Conservation (phyloP, 1,140 invertebrate genomes). For the Drosophila auraria region DNA sequence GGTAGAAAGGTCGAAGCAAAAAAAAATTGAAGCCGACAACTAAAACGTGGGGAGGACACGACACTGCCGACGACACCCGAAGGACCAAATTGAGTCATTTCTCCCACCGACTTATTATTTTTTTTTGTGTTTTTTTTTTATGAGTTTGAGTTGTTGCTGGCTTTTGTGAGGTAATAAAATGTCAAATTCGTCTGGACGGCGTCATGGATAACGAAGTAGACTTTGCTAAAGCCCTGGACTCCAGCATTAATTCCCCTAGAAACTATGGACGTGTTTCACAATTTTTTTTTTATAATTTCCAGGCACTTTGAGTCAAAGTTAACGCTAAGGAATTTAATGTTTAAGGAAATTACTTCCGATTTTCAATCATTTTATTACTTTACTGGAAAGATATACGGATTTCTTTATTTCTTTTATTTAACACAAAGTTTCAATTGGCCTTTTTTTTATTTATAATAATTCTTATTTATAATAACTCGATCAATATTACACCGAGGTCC, state of each 20-base stretch:
- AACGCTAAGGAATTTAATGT: no score
- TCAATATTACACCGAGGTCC: no score
- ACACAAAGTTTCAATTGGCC: no score
- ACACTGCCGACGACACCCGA: slow-evolving; percentile 3
- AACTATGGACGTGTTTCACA: not conserved
- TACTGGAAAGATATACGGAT: no score
- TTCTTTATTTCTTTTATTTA: no score
- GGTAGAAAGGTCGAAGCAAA: not conserved
- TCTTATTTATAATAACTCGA: no score
- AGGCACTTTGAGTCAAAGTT: not conserved
- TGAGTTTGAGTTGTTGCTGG: slow-evolving; percentile 10
- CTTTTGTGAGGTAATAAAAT: slow-evolving; percentile 18
- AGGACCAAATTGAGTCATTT: slow-evolving; percentile 19
- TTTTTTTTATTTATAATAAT: no score
- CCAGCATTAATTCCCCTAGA: not conserved
- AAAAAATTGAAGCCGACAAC: not conserved
- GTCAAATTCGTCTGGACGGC: slow-evolving; percentile 17
- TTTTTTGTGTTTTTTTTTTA: slow-evolving; percentile 1
- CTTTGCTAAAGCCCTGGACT: slow-evolving; percentile 9
- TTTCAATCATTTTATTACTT: no score
- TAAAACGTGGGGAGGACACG: not conserved
- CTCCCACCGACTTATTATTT: not conserved
- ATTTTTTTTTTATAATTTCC: not conserved
- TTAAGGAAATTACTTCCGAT: no score
- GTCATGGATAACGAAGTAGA: slow-evolving; percentile 17